Evolutionary conservation across 2,797 vertebrate species (phyloP).

Genomic region (Rhinophrynus dorsalis): DNA sequence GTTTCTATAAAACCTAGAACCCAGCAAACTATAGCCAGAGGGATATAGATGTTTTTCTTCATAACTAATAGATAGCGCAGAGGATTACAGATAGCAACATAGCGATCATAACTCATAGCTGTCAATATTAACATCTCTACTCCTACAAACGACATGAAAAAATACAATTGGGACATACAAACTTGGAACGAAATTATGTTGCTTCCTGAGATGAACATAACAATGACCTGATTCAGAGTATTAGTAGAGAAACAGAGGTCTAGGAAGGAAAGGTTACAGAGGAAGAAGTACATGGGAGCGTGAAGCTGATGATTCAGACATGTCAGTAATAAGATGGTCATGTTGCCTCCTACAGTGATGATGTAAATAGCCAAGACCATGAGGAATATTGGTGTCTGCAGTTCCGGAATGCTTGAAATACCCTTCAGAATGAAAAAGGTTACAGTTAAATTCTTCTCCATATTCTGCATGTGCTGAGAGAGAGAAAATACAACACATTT

Average conservation of each 20-base stretch:
- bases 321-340: slow-evolving; percentile 10
- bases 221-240: not conserved
- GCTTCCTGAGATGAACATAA: not conserved
- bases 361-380: slow-evolving; percentile 8
- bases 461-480: no score
- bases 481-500: no score
- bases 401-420: not conserved
- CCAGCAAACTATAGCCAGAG: slow-evolving; percentile 10
- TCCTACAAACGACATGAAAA: slow-evolving; percentile 4
- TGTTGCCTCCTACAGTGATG: not conserved
- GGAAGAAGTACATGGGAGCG: no score
- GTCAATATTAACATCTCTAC: slow-evolving; percentile 1
- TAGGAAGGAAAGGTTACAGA: slow-evolving; percentile 13
- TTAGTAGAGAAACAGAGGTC: slow-evolving; percentile 18
- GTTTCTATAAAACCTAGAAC: not conserved
- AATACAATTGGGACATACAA: slow-evolving; percentile 24
- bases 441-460: no score
- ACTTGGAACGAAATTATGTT: not conserved
- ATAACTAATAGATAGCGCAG: slow-evolving; percentile 12
- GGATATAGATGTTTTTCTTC: not conserved
- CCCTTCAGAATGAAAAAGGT: slow-evolving; percentile 22
- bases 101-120: no score
- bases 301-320: slow-evolving; percentile 7
- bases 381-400: slow-evolving; percentile 1
- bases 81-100: no score